These are phyloP conservation scores for Phortica okadai DNA, from an alignment of 2,888 invertebrate species.

Conservation along the genomic window DNA sequence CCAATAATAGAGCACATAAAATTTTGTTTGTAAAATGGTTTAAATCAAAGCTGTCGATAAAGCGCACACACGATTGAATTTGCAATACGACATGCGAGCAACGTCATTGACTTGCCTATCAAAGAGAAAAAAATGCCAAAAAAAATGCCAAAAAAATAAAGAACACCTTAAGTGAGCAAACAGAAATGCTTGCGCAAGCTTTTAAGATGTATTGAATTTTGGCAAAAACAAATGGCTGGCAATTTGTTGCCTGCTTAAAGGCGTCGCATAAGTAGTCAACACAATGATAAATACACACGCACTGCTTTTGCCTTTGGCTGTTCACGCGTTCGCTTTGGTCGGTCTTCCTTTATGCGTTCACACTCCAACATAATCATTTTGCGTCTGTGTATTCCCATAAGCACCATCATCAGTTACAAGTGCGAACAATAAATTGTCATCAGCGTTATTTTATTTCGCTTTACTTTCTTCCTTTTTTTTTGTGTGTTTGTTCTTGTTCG, in stretches of 20 bases:
- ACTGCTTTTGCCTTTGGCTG: conserved; percentile 35
- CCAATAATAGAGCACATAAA: conserved; percentile 23
- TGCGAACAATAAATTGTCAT: conserved; percentile 72
- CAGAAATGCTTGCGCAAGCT: not conserved
- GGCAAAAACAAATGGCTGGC: conserved; percentile 60
- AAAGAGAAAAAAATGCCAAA: not conserved
- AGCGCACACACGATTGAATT: conserved; percentile 14
- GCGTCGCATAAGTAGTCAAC: conserved; percentile 42
- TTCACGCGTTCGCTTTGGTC: not conserved
- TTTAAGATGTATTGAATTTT: conserved; percentile 44
- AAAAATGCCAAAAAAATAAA: too few relatives aligned
- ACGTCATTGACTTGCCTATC: too few relatives aligned
- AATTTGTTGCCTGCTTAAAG: conserved; percentile 66
- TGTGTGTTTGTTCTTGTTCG: not conserved
- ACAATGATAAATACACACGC: conserved; percentile 68
- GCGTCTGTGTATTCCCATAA: conserved; percentile 52
- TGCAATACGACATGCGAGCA: not conserved
- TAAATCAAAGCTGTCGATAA: conserved; percentile 14
- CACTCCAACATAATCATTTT: conserved; percentile 17
- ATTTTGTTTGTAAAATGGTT: conserved; percentile 24
- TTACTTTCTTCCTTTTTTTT: conserved; percentile 50
- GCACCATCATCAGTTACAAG: conserved; percentile 72
- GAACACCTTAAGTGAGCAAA: too few relatives aligned
- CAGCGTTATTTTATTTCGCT: conserved; percentile 57
- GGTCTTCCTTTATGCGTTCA: not conserved